These are phyloP conservation scores for Laterallus jamaicensis DNA, from an alignment of 2,113 vertebrate species.

Conservation along the genomic window DNA sequence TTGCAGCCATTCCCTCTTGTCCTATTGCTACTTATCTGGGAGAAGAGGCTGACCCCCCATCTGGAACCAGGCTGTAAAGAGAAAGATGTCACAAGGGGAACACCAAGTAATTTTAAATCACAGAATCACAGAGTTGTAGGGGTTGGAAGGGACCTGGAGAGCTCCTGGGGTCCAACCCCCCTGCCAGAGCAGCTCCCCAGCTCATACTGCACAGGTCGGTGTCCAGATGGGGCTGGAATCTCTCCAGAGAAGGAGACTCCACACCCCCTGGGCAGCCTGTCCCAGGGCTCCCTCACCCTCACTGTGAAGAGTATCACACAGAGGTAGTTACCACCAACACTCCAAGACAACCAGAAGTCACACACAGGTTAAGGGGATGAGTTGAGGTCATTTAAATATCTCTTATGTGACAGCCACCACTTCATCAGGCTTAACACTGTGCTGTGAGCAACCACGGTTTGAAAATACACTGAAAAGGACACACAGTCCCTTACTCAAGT, in stretches of 20 bases:
- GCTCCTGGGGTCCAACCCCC: too few relatives aligned
- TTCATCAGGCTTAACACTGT: background rate
- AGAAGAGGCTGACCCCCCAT: background rate
- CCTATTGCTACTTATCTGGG: too few relatives aligned
- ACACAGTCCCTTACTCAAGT: background rate
- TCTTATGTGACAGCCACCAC: background rate
- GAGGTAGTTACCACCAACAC: background rate
- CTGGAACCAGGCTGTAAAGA: background rate
- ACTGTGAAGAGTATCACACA: background rate
- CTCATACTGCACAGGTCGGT: too few relatives aligned
- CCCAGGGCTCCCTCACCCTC: too few relatives aligned
- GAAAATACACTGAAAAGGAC: background rate
- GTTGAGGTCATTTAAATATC: background rate
- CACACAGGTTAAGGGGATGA: background rate
- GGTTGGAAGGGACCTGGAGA: too few relatives aligned
- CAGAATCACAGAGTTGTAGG: too few relatives aligned
- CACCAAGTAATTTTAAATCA: background rate
- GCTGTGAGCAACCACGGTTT: rapidly evolving
- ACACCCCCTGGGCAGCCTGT: too few relatives aligned
- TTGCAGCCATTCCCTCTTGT: too few relatives aligned
- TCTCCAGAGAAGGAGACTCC: too few relatives aligned
- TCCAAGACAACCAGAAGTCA: background rate
- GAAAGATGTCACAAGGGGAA: background rate
- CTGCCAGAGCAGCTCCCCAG: too few relatives aligned
- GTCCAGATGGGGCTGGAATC: too few relatives aligned